These are phyloP conservation scores for Euplagia quadripunctaria DNA, from an alignment of 2,888 invertebrate species.

Conservation along the genomic window DNA sequence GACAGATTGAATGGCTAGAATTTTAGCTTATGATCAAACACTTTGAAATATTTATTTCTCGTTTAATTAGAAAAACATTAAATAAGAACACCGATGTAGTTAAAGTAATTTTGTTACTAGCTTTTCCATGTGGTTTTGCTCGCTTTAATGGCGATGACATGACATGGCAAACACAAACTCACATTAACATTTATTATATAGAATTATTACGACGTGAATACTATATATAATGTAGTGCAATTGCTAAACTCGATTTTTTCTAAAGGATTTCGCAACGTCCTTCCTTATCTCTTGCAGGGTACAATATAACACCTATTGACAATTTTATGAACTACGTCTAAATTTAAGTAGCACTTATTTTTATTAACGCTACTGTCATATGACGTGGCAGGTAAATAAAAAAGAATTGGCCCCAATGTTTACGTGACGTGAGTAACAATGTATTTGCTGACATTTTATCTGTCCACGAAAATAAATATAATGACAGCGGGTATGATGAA, in stretches of 20 bases:
- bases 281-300: background rate
- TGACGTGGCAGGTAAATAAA: conserved; percentile 48
- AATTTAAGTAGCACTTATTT: conserved; percentile 47
- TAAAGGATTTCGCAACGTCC: too few species aligned
- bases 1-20: background rate
- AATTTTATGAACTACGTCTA: conserved; percentile 41
- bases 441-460: conserved; percentile 33
- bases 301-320: conserved; percentile 29
- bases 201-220: too few species aligned
- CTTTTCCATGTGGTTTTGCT: too few species aligned
- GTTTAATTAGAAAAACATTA: background rate
- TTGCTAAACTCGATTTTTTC: too few species aligned
- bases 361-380: conserved; percentile 48
- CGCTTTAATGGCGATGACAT: too few species aligned
- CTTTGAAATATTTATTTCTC: background rate
- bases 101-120: too few species aligned
- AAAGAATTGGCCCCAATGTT: conserved; percentile 42
- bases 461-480: conserved; percentile 37
- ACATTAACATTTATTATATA: too few species aligned
- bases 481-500: conserved; percentile 20
- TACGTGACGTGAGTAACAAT: conserved; percentile 42
- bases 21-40: background rate
- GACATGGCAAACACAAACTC: too few species aligned
- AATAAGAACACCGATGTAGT: background rate
- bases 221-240: too few species aligned